Evolutionary conservation across 2,888 invertebrate genomes (phyloP).

Genomic region (Cryptocephalus primarius): DNA sequence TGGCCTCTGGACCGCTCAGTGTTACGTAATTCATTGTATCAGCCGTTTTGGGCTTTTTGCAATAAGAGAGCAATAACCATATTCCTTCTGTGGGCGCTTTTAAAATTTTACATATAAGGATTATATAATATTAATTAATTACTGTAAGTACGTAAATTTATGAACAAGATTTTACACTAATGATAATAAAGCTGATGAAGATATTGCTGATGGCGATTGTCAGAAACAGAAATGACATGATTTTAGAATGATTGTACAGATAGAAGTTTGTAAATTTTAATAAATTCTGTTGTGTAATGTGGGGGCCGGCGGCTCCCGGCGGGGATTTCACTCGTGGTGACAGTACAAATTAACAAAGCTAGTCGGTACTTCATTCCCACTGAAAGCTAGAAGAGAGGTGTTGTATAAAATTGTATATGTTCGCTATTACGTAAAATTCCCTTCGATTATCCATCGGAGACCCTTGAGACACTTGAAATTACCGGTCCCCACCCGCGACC

Average conservation of each 20-base stretch:
- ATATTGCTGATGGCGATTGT: constrained; percentile 29
- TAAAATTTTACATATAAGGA: constrained; percentile 37
- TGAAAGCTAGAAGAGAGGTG: too few relatives aligned
- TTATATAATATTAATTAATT: constrained; percentile 33
- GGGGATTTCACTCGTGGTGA: neutral
- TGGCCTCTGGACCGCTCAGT: constrained; percentile 35
- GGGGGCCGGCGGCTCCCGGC: neutral
- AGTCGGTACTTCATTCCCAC: too few relatives aligned
- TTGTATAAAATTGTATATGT: too few relatives aligned
- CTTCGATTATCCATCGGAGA: too few relatives aligned
- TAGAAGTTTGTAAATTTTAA: constrained; percentile 37
- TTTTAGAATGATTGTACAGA: constrained; percentile 40
- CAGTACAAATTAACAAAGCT: too few relatives aligned
- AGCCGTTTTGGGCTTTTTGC: constrained; percentile 43
- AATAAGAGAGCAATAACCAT: constrained; percentile 46
- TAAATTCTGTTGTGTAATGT: constrained; percentile 35
- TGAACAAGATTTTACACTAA: constrained; percentile 43
- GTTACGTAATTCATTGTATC: constrained; percentile 48
- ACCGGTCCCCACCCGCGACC: neutral
- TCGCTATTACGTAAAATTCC: too few relatives aligned
- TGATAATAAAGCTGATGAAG: constrained; percentile 26
- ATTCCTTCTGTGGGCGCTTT: constrained; percentile 44
- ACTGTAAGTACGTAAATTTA: constrained; percentile 41
- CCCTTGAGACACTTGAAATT: too few relatives aligned
- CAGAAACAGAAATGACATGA: constrained; percentile 18